A percentile compares a stretch with the other conserved stretches of the same genome.
phyloP scores from a whole-genome alignment of 2,797 vertebrate genomes.

The Phrynocephalus forsythii region DNA sequence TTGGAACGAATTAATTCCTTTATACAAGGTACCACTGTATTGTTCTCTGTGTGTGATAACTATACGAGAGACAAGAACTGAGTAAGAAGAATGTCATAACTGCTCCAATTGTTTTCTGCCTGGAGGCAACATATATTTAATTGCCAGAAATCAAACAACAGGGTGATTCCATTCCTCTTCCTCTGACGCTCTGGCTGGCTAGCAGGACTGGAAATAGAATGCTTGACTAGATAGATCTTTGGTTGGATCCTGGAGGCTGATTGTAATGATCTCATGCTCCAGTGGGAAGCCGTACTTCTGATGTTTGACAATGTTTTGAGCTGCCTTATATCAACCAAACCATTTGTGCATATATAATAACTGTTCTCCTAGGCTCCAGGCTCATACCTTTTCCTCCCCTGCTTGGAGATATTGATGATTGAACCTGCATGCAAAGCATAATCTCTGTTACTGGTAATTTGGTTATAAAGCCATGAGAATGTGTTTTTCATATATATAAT shows the following conservation, averaged over 20 bases:
- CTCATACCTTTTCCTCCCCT: background rate
- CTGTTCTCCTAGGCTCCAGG: background rate
- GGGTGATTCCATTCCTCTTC: background rate
- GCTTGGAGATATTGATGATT: background rate
- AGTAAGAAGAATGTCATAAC: background rate
- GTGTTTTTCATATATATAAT: background rate
- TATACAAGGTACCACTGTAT: too few species aligned
- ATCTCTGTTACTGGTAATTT: background rate
- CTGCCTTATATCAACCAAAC: background rate
- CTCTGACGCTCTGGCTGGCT: too few species aligned
- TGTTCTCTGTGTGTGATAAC: background rate
- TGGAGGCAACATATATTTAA: background rate
- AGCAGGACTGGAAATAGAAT: background rate
- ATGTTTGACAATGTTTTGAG: background rate
- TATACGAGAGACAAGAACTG: too few species aligned
- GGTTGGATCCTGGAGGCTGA: background rate
- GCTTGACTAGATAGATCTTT: background rate
- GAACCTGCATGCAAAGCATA: background rate
- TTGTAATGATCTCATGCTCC: background rate
- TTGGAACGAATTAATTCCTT: too few species aligned
- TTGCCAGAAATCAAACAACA: background rate
- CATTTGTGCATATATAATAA: background rate
- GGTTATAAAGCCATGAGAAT: too few species aligned
- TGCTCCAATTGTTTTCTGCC: background rate
- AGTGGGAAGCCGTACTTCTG: background rate